Percentiles rank a stretch among this genome's conserved stretches.
Evolutionary conservation across 37 sponge, comb jelly and placozoan genomes (phyloP).

Genomic region (Agelas oroides): DNA sequence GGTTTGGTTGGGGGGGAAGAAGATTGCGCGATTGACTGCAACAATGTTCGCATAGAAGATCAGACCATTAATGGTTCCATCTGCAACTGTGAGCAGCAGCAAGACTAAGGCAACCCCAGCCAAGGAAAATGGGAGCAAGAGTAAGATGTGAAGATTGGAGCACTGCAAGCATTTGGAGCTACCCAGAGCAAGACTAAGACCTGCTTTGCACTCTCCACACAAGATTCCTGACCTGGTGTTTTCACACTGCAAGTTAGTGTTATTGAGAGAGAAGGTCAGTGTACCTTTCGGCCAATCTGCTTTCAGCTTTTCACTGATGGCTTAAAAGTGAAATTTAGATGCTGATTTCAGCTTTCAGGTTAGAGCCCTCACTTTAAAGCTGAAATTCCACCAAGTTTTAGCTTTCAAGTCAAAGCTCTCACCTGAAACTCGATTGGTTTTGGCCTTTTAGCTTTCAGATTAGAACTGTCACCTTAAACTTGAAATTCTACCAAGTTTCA

Average conservation of each 20-base stretch:
- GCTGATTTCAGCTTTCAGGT: too few species aligned
- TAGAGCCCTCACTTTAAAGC: too few species aligned
- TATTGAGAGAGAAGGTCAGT: too few species aligned
- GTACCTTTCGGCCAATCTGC: too few species aligned
- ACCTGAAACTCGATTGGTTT: too few species aligned
- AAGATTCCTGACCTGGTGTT: constrained; percentile 15
- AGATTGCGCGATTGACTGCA: constrained; percentile 3
- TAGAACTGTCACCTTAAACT: too few species aligned
- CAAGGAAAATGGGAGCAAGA: constrained; percentile 9
- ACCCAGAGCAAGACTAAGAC: constrained; percentile 25
- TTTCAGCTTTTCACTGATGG: too few species aligned
- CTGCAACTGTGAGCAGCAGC: constrained; percentile 33
- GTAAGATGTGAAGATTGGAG: constrained; percentile 10
- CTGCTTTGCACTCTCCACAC: constrained; percentile 42
- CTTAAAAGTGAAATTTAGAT: too few species aligned
- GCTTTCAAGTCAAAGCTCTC: too few species aligned
- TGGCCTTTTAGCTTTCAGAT: too few species aligned
- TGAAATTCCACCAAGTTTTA: too few species aligned
- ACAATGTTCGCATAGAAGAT: constrained; percentile 39
- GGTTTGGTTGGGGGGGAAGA: constrained; percentile 9
- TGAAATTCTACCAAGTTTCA: too few species aligned
- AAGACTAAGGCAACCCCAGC: constrained; percentile 28
- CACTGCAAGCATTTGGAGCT: constrained; percentile 24
- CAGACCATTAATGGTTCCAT: constrained; percentile 27
- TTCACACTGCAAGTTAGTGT: background rate